These are phyloP conservation scores for Archaeoteleia sp. DNA, from an alignment of 2,888 invertebrate species.

Conservation along the genomic window DNA sequence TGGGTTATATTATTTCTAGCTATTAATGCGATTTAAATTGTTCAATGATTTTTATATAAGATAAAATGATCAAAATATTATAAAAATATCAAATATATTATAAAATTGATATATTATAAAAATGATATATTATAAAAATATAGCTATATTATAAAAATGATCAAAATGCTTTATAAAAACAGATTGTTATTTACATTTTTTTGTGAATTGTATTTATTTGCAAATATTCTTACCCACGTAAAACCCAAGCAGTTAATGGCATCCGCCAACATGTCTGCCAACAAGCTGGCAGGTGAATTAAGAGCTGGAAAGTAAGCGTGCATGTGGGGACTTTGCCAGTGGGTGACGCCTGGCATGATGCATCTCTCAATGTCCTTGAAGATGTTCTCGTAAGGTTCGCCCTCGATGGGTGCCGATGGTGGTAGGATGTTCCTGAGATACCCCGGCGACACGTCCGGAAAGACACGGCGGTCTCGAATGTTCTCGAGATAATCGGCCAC, in stretches of 20 bases:
- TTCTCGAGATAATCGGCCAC: constrained; percentile 97
- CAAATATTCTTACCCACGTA: constrained; percentile 88
- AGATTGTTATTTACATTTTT: too few relatives aligned
- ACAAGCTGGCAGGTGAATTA: constrained; percentile 93
- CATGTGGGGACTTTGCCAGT: constrained; percentile 98
- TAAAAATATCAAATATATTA: too few relatives aligned
- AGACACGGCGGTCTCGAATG: constrained; percentile 91
- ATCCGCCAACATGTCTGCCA: constrained; percentile 97
- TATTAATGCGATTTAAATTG: too few relatives aligned
- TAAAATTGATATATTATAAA: too few relatives aligned
- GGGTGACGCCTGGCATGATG: constrained; percentile 98
- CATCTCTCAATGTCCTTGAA: constrained; percentile 94
- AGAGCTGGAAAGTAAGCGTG: constrained; percentile 98
- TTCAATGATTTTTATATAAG: too few relatives aligned
- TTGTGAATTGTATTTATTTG: too few relatives aligned
- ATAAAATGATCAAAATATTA: too few relatives aligned
- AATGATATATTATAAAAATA: too few relatives aligned
- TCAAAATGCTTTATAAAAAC: too few relatives aligned
- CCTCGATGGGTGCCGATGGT: constrained; percentile 87
- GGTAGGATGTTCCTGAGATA: constrained; percentile 93
- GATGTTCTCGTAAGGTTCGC: constrained; percentile 94
- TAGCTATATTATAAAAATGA: too few relatives aligned
- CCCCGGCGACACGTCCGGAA: constrained; percentile 95
- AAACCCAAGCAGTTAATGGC: constrained; percentile 96
- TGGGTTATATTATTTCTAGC: too few relatives aligned